Conservation (phyloP, 1,140 invertebrate species). For the Gryon sp. region DNA sequence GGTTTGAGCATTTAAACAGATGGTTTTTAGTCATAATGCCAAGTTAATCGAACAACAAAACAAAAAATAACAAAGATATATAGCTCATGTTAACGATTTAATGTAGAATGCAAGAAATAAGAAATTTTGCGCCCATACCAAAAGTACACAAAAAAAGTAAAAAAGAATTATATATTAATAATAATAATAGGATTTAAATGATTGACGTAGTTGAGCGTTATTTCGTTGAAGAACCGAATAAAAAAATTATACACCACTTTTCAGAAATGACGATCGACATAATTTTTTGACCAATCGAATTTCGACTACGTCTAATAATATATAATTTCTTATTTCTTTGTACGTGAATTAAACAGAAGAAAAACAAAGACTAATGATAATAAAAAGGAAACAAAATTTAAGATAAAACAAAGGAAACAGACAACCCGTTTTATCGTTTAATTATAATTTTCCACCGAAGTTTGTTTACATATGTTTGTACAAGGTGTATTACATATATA, state of each 20-base stretch:
- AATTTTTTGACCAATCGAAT: slow-evolving; percentile 23
- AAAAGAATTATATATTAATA: no score
- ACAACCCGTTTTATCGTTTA: slow-evolving; percentile 18
- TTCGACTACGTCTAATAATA: slow-evolving; percentile 12
- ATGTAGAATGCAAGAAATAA: slow-evolving; percentile 46
- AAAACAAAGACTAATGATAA: slow-evolving; percentile 1
- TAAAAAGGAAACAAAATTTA: slow-evolving; percentile 18
- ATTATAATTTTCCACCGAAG: slow-evolving; percentile 12
- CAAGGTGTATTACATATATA: slow-evolving; percentile 16
- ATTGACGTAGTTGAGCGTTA: not conserved
- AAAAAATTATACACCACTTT: slow-evolving; percentile 5
- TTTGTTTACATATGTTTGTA: slow-evolving; percentile 31
- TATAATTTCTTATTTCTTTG: slow-evolving; percentile 49
- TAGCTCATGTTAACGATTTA: slow-evolving; percentile 56
- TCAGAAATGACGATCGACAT: not conserved
- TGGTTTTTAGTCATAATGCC: slow-evolving; percentile 56
- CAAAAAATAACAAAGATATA: slow-evolving; percentile 40
- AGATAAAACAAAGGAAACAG: not conserved
- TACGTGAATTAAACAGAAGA: slow-evolving; percentile 19
- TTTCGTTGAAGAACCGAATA: not conserved
- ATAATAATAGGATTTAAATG: no score
- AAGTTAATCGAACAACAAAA: slow-evolving; percentile 49
- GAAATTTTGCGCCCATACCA: slow-evolving; percentile 11
- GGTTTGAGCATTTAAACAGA: slow-evolving; percentile 47
- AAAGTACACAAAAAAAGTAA: slow-evolving; percentile 7